Evolutionary conservation across 2,888 invertebrate genomes (phyloP).

Genomic region (Nomada fucata): DNA sequence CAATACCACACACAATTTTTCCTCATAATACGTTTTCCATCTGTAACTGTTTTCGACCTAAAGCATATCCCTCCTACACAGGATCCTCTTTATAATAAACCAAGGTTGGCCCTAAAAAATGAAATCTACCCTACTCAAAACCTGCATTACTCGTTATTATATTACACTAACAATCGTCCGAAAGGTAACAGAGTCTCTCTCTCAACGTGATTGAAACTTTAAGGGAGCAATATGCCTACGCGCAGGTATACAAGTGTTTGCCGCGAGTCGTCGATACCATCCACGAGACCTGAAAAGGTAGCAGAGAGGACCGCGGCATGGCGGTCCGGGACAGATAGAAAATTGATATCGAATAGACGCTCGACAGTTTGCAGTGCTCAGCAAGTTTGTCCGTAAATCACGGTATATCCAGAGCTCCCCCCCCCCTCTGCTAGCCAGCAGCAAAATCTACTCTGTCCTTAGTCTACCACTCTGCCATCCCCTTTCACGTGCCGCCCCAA

Average conservation of each 20-base stretch:
- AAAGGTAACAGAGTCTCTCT: background rate
- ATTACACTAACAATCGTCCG: too few relatives aligned
- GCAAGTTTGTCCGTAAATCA: conserved; percentile 78
- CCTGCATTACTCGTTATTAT: too few relatives aligned
- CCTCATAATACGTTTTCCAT: too few relatives aligned
- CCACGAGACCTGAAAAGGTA: conserved; percentile 21
- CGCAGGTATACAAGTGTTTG: too few relatives aligned
- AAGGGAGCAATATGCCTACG: background rate
- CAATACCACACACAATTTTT: too few relatives aligned
- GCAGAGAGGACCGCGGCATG: conserved; percentile 5
- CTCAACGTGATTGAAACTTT: background rate
- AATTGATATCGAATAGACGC: conserved; percentile 72
- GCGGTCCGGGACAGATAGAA: conserved; percentile 56
- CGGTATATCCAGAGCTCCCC: conserved; percentile 61
- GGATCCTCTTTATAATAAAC: too few relatives aligned
- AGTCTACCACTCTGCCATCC: conserved; percentile 26
- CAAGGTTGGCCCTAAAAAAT: too few relatives aligned
- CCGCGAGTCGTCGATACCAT: background rate
- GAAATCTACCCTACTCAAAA: too few relatives aligned
- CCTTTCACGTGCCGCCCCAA: conserved; percentile 51
- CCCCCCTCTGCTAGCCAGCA: conserved; percentile 44
- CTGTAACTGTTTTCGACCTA: too few relatives aligned
- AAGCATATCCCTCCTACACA: too few relatives aligned
- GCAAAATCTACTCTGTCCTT: conserved; percentile 56
- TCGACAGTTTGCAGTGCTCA: conserved; percentile 63